Conservation (phyloP, 2,113 vertebrate species). For the Oryctolagus cuniculus region DNA sequence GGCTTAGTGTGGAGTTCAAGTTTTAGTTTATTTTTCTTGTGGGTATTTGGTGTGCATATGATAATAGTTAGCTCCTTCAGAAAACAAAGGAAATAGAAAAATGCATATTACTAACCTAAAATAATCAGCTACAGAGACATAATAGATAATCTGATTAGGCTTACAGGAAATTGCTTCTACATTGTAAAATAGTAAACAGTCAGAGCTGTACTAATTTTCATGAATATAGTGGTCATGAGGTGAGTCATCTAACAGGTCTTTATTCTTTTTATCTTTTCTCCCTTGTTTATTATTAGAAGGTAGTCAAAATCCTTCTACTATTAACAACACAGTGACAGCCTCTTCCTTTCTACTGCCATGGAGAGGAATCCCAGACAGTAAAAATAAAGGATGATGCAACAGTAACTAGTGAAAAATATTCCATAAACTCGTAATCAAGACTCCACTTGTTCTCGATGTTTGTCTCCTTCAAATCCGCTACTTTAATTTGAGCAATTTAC, state of each 20-base stretch:
- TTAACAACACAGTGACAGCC: not conserved
- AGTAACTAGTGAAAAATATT: not conserved
- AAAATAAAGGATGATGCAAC: not conserved
- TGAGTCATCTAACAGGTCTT: not conserved
- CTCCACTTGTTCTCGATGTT: constrained; percentile 16
- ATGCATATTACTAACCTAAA: not conserved
- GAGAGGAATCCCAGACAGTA: not conserved
- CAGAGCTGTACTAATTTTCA: not conserved
- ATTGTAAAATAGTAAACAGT: not conserved
- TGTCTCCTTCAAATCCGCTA: not conserved
- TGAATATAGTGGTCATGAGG: not conserved
- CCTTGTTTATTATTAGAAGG: constrained; percentile 2
- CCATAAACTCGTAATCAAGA: constrained; percentile 29
- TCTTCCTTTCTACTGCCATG: not conserved
- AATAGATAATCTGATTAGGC: not conserved
- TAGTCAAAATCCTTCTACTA: not conserved
- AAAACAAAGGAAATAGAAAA: not conserved
- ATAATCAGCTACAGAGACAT: not conserved
- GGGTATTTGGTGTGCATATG: not conserved
- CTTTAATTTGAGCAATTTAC: constrained; percentile 23
- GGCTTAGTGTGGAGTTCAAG: not conserved
- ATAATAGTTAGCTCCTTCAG: not conserved
- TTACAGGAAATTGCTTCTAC: not conserved
- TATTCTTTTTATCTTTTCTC: not conserved
- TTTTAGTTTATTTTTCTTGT: constrained; percentile 39